Conservation (phyloP, 2,888 invertebrate species). For the Harmothoe impar region DNA sequence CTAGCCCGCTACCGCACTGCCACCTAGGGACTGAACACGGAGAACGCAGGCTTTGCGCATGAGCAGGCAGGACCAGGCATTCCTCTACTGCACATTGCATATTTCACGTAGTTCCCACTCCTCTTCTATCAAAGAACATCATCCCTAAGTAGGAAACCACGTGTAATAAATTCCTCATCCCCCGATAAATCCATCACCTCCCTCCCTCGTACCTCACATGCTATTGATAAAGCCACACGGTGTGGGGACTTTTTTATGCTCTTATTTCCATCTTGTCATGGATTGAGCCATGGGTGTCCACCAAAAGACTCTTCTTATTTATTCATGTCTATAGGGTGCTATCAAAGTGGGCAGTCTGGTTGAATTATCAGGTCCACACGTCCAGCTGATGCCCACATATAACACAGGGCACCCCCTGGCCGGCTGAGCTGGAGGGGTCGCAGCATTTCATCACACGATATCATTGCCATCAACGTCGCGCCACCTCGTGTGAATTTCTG, state of each 20-base stretch:
- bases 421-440: neutral
- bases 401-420: neutral
- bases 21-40: constrained; percentile 1
- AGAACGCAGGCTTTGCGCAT: neutral
- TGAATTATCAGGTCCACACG: neutral
- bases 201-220: neutral
- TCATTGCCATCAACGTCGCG: constrained; percentile 56
- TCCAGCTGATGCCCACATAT: neutral
- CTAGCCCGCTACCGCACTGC: neutral
- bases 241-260: neutral
- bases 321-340: neutral
- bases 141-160: neutral
- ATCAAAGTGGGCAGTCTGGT: neutral
- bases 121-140: constrained; percentile 6
- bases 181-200: neutral
- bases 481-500: constrained; percentile 56
- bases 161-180: constrained; percentile 29
- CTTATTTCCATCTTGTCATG: neutral
- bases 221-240: neutral
- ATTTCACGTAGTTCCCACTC: neutral
- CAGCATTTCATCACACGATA: constrained; percentile 24
- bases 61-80: neutral
- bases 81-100: neutral
- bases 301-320: neutral
- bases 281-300: neutral